These are phyloP conservation scores for Leptodactylus fuscus DNA, from an alignment of 2,113 vertebrate species.

Conservation along the genomic window DNA sequence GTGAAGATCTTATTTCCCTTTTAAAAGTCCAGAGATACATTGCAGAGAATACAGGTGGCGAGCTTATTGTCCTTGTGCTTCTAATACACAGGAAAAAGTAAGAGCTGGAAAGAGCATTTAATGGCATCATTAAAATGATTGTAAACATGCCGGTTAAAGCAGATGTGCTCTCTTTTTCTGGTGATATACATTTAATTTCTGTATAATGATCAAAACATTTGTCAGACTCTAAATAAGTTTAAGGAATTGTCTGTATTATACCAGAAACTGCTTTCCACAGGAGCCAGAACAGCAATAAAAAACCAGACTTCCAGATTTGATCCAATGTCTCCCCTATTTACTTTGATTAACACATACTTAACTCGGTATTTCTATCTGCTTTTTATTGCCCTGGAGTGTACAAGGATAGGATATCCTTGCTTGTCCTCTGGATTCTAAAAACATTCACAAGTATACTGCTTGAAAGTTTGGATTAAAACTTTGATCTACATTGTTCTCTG, in stretches of 20 bases:
- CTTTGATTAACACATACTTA: conserved; percentile 68
- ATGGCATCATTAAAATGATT: conserved; percentile 77
- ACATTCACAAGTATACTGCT: conserved; percentile 34
- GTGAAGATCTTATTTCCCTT: conserved; percentile 12
- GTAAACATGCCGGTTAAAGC: conserved; percentile 74
- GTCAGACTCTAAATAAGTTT: conserved; percentile 68
- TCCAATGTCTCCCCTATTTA: conserved; percentile 67
- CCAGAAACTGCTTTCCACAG: conserved; percentile 72
- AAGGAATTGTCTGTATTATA: conserved; percentile 67
- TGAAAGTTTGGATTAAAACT: conserved; percentile 40
- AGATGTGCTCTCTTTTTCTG: conserved; percentile 71
- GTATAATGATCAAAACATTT: conserved; percentile 75
- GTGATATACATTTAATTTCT: conserved; percentile 68
- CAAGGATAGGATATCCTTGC: conserved; percentile 49
- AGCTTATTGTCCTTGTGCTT: conserved; percentile 68
- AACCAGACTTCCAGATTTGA: conserved; percentile 69
- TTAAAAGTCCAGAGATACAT: conserved; percentile 27
- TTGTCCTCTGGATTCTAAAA: conserved; percentile 42
- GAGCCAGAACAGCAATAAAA: conserved; percentile 72
- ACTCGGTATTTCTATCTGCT: conserved; percentile 61
- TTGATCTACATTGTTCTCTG: conserved; percentile 25
- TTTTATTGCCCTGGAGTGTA: conserved; percentile 50
- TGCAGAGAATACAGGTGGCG: conserved; percentile 69
- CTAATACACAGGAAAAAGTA: conserved; percentile 66
- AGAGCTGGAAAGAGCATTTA: conserved; percentile 68